Percentiles rank a stretch among this genome's conserved stretches.
phyloP scores from a whole-genome alignment of 2,888 invertebrate species.

The Himalopsyche anomala region DNA sequence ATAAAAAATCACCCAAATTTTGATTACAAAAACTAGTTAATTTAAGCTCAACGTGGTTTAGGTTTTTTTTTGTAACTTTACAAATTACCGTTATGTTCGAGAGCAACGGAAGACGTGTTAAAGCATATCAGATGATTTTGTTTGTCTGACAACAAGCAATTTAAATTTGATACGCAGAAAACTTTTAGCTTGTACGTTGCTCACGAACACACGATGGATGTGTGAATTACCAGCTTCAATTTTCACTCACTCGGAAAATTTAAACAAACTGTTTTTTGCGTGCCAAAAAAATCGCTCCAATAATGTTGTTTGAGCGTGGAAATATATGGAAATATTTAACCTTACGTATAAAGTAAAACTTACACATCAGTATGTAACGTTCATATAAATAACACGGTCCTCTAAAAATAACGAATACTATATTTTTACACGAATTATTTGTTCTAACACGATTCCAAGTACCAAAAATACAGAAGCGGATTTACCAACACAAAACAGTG shows the following conservation, averaged over 20 bases:
- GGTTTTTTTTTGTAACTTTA: too few species aligned
- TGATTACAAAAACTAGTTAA: too few species aligned
- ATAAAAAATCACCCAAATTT: too few species aligned
- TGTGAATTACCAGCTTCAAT: not conserved
- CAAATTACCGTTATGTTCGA: too few species aligned
- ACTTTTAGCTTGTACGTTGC: not conserved
- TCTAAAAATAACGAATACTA: too few species aligned
- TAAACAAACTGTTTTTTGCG: not conserved
- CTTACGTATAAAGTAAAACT: not conserved
- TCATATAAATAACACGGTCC: too few species aligned
- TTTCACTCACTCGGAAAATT: constrained; percentile 40
- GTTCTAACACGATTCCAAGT: too few species aligned
- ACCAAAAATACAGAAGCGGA: too few species aligned
- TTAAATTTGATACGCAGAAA: constrained; percentile 16
- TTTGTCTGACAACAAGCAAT: constrained; percentile 19
- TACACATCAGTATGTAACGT: too few species aligned
- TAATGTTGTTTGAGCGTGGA: not conserved
- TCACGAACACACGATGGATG: constrained; percentile 6
- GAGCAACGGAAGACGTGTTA: not conserved
- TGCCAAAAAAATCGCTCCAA: not conserved
- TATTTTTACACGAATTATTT: too few species aligned
- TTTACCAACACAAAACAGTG: too few species aligned
- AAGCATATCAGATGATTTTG: not conserved
- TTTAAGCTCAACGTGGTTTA: too few species aligned
- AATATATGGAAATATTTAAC: not conserved